Percentiles rank a stretch among this genome's conserved stretches.
Evolutionary conservation across 2,888 invertebrate genomes (phyloP).

Genomic region (Aproaerema taeniolella): DNA sequence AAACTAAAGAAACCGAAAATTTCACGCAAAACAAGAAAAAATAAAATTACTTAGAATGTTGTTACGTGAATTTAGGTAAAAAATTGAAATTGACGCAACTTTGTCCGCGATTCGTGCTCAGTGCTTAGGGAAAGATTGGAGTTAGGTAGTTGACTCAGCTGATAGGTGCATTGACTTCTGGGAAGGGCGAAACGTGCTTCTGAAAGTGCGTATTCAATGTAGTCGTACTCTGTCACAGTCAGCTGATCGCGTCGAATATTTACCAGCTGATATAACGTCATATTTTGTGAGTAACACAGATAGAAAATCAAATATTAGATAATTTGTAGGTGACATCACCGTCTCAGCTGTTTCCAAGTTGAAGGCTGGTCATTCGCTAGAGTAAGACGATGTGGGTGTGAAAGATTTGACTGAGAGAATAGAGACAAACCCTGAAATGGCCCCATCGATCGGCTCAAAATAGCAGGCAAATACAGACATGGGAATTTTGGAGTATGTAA

Average conservation of each 20-base stretch:
- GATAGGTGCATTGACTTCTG: constrained; percentile 64
- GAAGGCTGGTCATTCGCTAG: constrained; percentile 61
- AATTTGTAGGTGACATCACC: constrained; percentile 56
- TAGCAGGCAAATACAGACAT: constrained; percentile 5
- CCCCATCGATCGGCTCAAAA: constrained; percentile 28
- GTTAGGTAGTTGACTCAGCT: constrained; percentile 59
- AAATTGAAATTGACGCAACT: constrained; percentile 46
- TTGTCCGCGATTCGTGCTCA: constrained; percentile 42
- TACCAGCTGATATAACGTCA: not conserved
- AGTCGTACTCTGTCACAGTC: constrained; percentile 38
- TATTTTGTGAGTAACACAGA: constrained; percentile 3
- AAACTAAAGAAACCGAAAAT: constrained; percentile 11
- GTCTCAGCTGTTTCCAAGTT: constrained; percentile 63
- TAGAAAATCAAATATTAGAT: constrained; percentile 44
- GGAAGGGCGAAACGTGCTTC: not conserved
- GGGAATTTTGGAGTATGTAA: constrained; percentile 5
- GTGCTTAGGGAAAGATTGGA: constrained; percentile 34
- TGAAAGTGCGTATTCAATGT: not conserved
- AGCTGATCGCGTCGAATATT: constrained; percentile 20
- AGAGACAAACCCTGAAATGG: constrained; percentile 32
- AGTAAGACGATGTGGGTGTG: constrained; percentile 37
- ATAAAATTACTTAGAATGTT: constrained; percentile 20
- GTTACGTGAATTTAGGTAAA: constrained; percentile 40
- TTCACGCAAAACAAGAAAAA: constrained; percentile 18
- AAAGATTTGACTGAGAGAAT: constrained; percentile 22